Evolutionary conservation across 1,140 invertebrate species (phyloP), one percentile per base, ranked within the genome.

Genomic region (Copidosoma floridanum): DNA sequence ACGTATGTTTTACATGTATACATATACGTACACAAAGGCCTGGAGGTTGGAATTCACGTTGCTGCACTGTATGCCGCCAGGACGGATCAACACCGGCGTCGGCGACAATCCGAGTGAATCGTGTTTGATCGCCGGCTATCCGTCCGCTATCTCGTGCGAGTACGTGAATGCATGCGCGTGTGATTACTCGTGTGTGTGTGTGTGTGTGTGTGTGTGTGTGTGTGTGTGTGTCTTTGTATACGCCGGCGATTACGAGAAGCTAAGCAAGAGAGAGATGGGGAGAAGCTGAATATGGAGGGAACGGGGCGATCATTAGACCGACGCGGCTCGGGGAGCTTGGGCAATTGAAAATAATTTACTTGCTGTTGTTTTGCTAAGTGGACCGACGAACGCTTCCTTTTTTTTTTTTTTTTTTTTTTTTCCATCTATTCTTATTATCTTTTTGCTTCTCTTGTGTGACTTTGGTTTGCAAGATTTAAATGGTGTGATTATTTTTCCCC

Each of bases 261-360:
- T n/a, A n/a, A n/a, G n/a, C n/a, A n/a, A 52, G 32, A 52, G 35
- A 41, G 47, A 32, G 50, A 44, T 37, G 26, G 10, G 3, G 47
- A 40, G 20, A 32, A 32, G 14, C 26, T 16, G 37, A 27, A 1
- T 14, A 10, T 2, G 37, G 3, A 20, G 21, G 11, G 57, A 35
- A 10, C 27, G 27, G 47, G n/a, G 41, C 21, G 38, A 60, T 60
- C 57, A 60, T 60, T 60, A 60, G 57, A 53, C 27, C 23, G 50
- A 53, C 54, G 40, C 50, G 26, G 54, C 58, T 47, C 26, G 51
- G 51, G 52, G 50, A 32, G 51, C 51, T 61, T 50, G 52, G 23
- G 44, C 60, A 62, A 62, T 56, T 62, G 53, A 56, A 62, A 62
- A 52, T 62, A 62, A 62, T 62, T 62, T 52, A 56, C 46, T 51